Evolutionary conservation across 2,113 vertebrate genomes (phyloP).

Genomic region (Chrysochloris asiatica): DNA sequence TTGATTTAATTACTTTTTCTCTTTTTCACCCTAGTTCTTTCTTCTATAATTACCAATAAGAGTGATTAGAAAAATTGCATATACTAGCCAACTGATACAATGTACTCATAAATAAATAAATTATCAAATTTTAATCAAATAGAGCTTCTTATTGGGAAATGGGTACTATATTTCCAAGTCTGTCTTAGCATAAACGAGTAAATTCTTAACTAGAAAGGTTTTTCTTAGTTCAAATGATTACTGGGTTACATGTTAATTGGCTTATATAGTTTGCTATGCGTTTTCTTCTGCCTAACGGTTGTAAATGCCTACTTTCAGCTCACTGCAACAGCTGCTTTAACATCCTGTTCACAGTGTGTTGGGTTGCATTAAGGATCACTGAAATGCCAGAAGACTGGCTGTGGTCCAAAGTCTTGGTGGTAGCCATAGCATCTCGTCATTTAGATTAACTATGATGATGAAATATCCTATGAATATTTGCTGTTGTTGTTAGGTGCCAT

Average conservation of each 20-base stretch:
- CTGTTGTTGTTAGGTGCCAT: no score
- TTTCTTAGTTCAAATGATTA: background rate
- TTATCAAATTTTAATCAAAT: constrained; percentile 13
- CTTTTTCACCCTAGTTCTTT: background rate
- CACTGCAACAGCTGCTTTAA: constrained; percentile 72
- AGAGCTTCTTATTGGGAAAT: background rate
- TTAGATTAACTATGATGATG: constrained; percentile 67
- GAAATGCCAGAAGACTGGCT: constrained; percentile 71
- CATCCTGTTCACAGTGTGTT: constrained; percentile 78
- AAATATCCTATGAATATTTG: constrained; percentile 60
- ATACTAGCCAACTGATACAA: background rate
- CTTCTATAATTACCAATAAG: background rate
- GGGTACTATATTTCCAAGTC: background rate
- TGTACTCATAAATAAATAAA: background rate
- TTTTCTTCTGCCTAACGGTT: background rate
- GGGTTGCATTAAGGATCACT: constrained; percentile 62
- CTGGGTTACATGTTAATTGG: constrained; percentile 24
- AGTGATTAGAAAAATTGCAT: background rate
- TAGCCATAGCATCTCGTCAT: constrained; percentile 70
- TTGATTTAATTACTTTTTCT: constrained; percentile 11
- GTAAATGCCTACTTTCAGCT: constrained; percentile 33
- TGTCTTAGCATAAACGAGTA: background rate
- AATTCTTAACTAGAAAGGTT: constrained; percentile 3
- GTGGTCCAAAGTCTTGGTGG: constrained; percentile 53
- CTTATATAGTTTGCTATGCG: background rate